Base-by-base conservation (phyloP, 2,888 invertebrate genomes). In the Coecobrya sp. region DNA sequence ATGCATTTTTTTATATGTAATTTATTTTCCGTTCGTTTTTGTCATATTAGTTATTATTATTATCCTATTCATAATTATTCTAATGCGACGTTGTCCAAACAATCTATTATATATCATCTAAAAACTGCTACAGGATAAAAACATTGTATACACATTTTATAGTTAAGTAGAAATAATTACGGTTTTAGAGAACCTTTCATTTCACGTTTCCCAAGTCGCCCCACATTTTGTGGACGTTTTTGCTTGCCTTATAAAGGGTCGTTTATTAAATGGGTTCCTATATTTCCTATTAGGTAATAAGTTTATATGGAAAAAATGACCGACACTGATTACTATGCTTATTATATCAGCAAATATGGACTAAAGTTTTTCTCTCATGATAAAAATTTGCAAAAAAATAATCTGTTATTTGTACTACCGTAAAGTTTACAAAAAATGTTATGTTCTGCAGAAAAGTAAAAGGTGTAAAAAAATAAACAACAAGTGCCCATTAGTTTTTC, bases 401-500 rank as follows among this genome's bases (percentile, higher is more conserved):
- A 36, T 36, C 36, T 7, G 36, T 36, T 36, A 4, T 2, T 36
- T 36, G 36, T 4, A 36, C 62, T 1, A 62, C 11, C 5, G 22
- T 62, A 13, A 68, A 68, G 5, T 16, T 68, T n/a, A n/a, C n/a
- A n/a, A n/a, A n/a, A 30, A 68, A 25, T 11, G 27, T 27, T 68
- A n/a, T 70, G 25, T 36, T 27, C 3, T 36, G 36, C 30, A 70
- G 22, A 25, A 62, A n/a, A 76, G 45, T 22, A 76, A 16, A 5
- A 68, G 62, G 25, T 76, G n/a, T 42, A 62, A 59, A 82, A 55
- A 27, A 59, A 84, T 42, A 62, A 59, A 62, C 27, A 62, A 55
- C 68, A 89, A 84, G 89, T 89, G 89, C 84, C 82, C 89, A 84
- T 73, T 89, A 73, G 84, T 70, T 70, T 89, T 84, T 82, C 84